A percentile compares a stretch with the other conserved stretches of the same genome.
Conservation (phyloP, 2,113 vertebrate genomes). For the Oreochromis spilurus region DNA sequence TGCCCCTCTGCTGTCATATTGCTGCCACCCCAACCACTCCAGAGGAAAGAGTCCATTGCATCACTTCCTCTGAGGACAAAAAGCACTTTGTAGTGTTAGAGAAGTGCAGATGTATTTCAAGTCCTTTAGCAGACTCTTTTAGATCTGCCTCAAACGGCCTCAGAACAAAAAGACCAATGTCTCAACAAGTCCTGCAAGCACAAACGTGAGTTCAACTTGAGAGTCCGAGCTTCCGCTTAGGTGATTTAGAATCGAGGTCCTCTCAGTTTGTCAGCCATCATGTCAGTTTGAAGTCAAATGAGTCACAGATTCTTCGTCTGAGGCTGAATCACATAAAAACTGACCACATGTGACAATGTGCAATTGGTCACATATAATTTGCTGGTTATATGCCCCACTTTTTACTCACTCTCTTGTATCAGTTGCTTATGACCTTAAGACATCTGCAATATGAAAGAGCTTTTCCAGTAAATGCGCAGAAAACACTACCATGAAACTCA, state of each 20-base stretch:
- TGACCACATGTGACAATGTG: neutral
- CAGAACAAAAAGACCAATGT: slow-evolving; percentile 55
- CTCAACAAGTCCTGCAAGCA: neutral
- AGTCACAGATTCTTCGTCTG: slow-evolving; percentile 11
- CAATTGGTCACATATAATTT: neutral
- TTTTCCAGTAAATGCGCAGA: neutral
- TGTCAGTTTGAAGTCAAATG: slow-evolving; percentile 5
- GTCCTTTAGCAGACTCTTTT: slow-evolving; percentile 1
- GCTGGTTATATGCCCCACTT: neutral
- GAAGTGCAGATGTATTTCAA: slow-evolving; percentile 19
- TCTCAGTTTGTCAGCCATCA: neutral
- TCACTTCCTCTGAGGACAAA: slow-evolving; percentile 61
- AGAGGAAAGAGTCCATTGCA: slow-evolving; percentile 31
- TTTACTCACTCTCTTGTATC: neutral
- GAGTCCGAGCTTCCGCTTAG: neutral
- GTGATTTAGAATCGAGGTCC: neutral
- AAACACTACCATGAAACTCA: neutral
- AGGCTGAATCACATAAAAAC: slow-evolving; percentile 4
- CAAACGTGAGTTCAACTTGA: neutral
- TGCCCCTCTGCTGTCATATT: slow-evolving; percentile 4
- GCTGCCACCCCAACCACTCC: neutral
- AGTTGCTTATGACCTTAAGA: neutral
- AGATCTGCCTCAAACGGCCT: neutral
- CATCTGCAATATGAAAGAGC: neutral
- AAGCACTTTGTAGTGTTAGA: slow-evolving; percentile 38